Evolutionary conservation across 2,113 vertebrate genomes (phyloP).

Genomic region (Ameiurus melas): DNA sequence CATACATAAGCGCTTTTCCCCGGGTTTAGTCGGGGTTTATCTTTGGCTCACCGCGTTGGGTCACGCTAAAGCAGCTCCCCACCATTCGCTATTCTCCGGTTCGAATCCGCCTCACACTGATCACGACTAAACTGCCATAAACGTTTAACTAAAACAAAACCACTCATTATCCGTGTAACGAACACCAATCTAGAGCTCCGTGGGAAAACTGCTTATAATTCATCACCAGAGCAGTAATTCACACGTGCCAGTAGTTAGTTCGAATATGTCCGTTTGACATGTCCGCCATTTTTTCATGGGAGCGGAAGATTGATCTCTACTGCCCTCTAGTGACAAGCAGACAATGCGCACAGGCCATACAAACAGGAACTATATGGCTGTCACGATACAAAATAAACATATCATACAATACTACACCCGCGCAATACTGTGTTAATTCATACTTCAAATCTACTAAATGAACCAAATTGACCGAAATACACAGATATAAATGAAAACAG

Average conservation of each 20-base stretch:
- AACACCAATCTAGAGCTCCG: too few species aligned
- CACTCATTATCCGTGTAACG: too few species aligned
- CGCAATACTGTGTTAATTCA: too few species aligned
- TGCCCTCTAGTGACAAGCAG: background rate
- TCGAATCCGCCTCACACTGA: constrained; percentile 40
- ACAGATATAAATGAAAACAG: too few species aligned
- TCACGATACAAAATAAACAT: too few species aligned
- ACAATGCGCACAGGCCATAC: background rate
- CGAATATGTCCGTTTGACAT: background rate
- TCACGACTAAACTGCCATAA: background rate
- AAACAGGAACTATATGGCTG: too few species aligned
- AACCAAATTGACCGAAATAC: too few species aligned
- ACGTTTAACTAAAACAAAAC: background rate
- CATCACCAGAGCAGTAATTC: too few species aligned
- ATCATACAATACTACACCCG: too few species aligned
- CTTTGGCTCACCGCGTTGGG: constrained; percentile 44
- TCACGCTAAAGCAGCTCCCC: background rate
- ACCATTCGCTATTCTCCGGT: background rate
- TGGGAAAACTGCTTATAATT: background rate
- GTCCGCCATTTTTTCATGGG: constrained; percentile 37
- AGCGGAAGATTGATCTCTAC: background rate
- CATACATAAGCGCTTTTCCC: constrained; percentile 29
- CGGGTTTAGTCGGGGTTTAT: background rate
- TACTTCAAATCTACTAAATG: too few species aligned
- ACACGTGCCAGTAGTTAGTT: background rate